These are phyloP conservation scores for Geophilus truncorum DNA, from an alignment of 2,888 invertebrate species.

Conservation along the genomic window DNA sequence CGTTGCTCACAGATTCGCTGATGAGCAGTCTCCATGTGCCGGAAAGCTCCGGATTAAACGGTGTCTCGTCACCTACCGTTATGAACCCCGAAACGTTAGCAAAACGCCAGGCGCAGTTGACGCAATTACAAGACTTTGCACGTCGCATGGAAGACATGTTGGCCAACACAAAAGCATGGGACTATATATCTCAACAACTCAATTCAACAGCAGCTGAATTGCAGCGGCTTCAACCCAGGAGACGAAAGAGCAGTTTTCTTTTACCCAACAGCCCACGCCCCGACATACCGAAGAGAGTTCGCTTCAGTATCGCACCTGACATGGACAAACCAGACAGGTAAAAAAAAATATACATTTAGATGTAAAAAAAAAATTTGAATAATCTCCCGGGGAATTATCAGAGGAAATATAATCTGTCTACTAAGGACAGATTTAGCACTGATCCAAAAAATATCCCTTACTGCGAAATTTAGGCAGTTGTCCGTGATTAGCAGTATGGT, in stretches of 20 bases:
- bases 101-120: slow-evolving; percentile 62
- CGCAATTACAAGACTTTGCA: slow-evolving; percentile 63
- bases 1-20: background rate
- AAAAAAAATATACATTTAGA: background rate
- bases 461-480: background rate
- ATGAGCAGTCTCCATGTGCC: background rate
- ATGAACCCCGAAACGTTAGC: background rate
- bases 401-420: background rate
- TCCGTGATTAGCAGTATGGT: slow-evolving; percentile 14
- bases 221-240: slow-evolving; percentile 62
- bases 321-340: background rate
- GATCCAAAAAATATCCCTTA: background rate
- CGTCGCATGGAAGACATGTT: slow-evolving; percentile 63
- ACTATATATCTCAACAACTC: slow-evolving; percentile 51
- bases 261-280: background rate
- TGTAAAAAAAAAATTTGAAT: no score
- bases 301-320: background rate
- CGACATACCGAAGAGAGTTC: background rate
- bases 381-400: background rate
- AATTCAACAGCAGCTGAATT: slow-evolving; percentile 52
- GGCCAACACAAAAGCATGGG: slow-evolving; percentile 61
- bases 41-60: background rate
- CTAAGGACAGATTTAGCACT: background rate
- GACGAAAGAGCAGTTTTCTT: slow-evolving; percentile 41
- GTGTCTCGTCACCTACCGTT: background rate